Conservation (phyloP, 2,888 invertebrate species). For the Thumatha senex region DNA sequence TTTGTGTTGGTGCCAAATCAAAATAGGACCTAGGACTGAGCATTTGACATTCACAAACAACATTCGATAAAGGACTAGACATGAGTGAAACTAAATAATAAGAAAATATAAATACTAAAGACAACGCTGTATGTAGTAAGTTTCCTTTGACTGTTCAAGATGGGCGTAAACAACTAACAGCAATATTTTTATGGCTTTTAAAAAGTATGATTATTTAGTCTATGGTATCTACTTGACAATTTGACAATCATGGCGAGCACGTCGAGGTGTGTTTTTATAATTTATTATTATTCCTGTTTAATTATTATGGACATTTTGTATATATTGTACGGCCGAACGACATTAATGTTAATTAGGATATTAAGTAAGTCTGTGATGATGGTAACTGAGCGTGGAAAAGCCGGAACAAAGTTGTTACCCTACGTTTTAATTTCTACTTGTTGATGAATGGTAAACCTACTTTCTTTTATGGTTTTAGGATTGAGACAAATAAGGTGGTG, state of each 20-base stretch:
- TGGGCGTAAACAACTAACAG: no score
- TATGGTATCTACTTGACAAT: conserved; percentile 54
- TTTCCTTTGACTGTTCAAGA: no score
- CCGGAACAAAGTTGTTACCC: conserved; percentile 39
- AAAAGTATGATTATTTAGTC: conserved; percentile 35
- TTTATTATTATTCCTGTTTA: conserved; percentile 62
- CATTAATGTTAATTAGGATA: conserved; percentile 45
- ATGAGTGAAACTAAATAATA: no score
- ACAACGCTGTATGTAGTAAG: no score
- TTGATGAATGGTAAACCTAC: conserved; percentile 55
- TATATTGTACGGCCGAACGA: conserved; percentile 45
- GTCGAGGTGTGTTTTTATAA: conserved; percentile 84
- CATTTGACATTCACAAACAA: no score
- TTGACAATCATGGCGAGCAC: conserved; percentile 86
- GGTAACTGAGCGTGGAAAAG: conserved; percentile 33
- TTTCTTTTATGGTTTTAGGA: conserved; percentile 82
- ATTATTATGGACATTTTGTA: conserved; percentile 45
- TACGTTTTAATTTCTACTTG: conserved; percentile 62
- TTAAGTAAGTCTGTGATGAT: conserved; percentile 53
- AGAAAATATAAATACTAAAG: no score
- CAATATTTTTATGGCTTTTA: no score
- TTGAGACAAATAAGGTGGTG: conserved; percentile 90
- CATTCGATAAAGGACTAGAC: no score
- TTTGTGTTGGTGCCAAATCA: no score
- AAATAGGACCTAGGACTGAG: no score